These are phyloP conservation scores for Channallabes apus DNA, from an alignment of 2,797 vertebrate genomes.

Conservation along the genomic window DNA sequence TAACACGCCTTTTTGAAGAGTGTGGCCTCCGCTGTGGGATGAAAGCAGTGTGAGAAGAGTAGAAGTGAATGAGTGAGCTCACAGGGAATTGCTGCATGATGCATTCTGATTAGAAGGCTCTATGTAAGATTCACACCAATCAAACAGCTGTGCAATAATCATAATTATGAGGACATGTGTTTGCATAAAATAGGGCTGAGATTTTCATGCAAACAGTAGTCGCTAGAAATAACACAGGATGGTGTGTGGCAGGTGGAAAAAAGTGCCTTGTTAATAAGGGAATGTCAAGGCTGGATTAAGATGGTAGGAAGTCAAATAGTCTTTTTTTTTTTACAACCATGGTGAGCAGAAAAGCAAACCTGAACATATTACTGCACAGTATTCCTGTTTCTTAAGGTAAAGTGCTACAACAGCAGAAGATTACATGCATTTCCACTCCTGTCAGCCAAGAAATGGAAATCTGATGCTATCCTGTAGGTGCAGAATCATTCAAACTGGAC, in stretches of 20 bases:
- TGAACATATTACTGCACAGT: not conserved
- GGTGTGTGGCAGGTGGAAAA: not conserved
- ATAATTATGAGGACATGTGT: too few species aligned
- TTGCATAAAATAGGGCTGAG: too few species aligned
- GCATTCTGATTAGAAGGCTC: not conserved
- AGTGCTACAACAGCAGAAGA: too few species aligned
- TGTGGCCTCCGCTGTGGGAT: slow-evolving; percentile 32
- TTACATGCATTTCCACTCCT: not conserved
- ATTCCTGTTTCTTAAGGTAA: too few species aligned
- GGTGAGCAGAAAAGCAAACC: not conserved
- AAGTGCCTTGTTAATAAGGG: not conserved
- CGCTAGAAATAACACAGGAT: too few species aligned
- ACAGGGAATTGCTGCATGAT: not conserved
- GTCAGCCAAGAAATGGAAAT: not conserved
- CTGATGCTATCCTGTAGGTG: not conserved
- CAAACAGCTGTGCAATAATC: not conserved
- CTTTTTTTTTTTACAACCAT: not conserved
- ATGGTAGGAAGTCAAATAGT: not conserved
- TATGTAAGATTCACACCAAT: not conserved
- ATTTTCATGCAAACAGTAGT: too few species aligned
- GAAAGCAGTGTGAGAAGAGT: not conserved
- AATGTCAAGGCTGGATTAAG: not conserved
- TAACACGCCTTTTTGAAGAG: slow-evolving; percentile 30
- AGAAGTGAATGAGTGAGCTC: slow-evolving; percentile 3
- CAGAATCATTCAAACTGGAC: too few species aligned